These are phyloP conservation scores for Ligdia adustata DNA, from an alignment of 2,888 invertebrate species.

Conservation along the genomic window DNA sequence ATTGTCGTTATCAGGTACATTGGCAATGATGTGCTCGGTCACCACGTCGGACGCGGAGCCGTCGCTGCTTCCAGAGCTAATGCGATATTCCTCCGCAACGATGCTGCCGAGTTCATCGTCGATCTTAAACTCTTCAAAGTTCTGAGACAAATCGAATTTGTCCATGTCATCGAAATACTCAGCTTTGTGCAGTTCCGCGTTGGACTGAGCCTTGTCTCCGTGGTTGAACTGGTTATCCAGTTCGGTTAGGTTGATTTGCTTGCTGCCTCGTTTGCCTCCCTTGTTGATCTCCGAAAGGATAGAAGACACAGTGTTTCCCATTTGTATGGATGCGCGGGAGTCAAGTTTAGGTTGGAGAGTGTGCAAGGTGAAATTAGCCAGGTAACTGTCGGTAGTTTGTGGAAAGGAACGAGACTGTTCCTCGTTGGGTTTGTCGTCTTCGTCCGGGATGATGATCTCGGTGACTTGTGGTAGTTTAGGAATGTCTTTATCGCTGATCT, in stretches of 20 bases:
- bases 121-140: constrained; percentile 91
- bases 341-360: constrained; percentile 75
- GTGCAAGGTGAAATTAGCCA: constrained; percentile 70
- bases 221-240: constrained; percentile 75
- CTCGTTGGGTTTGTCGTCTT: constrained; percentile 78
- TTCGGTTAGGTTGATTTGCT: constrained; percentile 75
- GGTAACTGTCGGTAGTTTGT: constrained; percentile 65
- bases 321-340: constrained; percentile 82
- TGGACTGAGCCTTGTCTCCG: constrained; percentile 55
- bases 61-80: constrained; percentile 80
- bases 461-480: constrained; percentile 90
- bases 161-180: constrained; percentile 81
- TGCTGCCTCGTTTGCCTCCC: constrained; percentile 71
- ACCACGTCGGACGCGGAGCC: constrained; percentile 72
- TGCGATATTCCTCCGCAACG: constrained; percentile 79
- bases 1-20: constrained; percentile 67
- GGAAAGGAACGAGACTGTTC: constrained; percentile 63
- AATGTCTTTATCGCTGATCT: constrained; percentile 85
- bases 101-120: constrained; percentile 87
- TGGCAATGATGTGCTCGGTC: constrained; percentile 64
- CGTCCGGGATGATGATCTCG: constrained; percentile 88
- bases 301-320: constrained; percentile 85
- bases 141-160: constrained; percentile 88
- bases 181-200: constrained; percentile 67
- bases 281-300: constrained; percentile 84